Conservation (phyloP, 2,888 invertebrate genomes). For the Himalopsyche japonica region DNA sequence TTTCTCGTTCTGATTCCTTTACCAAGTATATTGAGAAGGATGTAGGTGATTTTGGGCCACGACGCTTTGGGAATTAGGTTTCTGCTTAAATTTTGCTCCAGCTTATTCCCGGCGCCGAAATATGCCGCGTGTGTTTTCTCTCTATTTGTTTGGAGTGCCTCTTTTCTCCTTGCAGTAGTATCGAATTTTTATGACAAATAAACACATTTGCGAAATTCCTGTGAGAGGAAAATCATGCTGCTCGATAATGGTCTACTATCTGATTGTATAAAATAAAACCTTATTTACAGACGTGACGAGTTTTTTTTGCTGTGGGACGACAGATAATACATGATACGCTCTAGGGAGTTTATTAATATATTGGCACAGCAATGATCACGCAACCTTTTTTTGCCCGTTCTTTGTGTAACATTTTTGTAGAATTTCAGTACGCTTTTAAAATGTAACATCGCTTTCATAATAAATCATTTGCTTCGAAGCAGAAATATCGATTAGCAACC, state of each 20-base stretch:
- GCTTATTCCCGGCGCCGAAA: conserved; percentile 6
- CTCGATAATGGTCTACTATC: background rate
- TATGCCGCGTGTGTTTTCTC: background rate
- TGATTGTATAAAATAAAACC: background rate
- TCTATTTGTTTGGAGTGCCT: background rate
- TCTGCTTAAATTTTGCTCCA: background rate
- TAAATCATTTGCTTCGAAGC: too few relatives aligned
- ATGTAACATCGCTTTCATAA: background rate
- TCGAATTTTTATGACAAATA: background rate
- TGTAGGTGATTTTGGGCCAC: conserved; percentile 19
- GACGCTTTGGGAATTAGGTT: conserved; percentile 22
- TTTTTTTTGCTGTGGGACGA: background rate
- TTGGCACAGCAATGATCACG: background rate
- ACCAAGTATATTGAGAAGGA: conserved; percentile 30
- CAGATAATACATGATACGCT: background rate
- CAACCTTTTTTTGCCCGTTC: background rate
- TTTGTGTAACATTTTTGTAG: background rate
- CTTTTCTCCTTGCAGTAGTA: background rate
- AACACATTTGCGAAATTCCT: background rate
- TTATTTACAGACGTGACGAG: background rate
- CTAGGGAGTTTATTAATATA: background rate
- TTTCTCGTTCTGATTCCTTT: conserved; percentile 22
- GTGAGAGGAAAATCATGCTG: background rate
- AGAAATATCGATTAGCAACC: too few relatives aligned
- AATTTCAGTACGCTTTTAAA: background rate